Conservation (phyloP, 2,797 vertebrate species). For the Jordanella pulchra region DNA sequence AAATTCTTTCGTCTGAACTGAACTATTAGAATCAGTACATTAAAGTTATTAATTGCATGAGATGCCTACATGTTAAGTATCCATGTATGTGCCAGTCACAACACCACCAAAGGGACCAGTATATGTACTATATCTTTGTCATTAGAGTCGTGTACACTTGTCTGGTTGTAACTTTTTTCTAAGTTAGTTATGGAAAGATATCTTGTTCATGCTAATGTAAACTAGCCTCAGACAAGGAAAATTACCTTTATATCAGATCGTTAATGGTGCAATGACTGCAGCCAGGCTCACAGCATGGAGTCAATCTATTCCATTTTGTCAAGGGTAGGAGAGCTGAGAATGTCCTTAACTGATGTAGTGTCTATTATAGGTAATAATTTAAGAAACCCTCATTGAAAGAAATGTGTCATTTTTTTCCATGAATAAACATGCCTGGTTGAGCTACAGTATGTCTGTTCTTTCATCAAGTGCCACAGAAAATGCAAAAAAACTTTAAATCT, state of each 20-base stretch:
- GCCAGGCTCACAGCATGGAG: not conserved
- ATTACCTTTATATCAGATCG: not conserved
- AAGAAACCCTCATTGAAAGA: not conserved
- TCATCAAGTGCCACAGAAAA: not conserved
- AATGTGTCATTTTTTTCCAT: not conserved
- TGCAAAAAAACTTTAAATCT: not conserved
- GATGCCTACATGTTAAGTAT: no score
- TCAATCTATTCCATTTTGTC: not conserved
- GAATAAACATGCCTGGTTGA: not conserved
- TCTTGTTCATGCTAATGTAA: not conserved
- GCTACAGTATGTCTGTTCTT: not conserved
- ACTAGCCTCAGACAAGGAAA: not conserved
- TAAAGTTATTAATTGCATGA: no score
- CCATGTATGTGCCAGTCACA: not conserved
- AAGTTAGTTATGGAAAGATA: no score
- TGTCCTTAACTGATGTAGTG: no score
- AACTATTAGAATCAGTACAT: no score
- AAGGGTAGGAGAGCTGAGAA: no score
- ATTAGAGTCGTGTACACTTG: no score
- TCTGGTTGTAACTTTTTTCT: no score
- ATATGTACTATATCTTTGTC: no score
- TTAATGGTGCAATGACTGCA: not conserved
- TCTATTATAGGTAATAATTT: not conserved
- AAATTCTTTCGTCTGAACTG: no score
- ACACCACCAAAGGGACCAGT: no score